Evolutionary conservation across 1,140 invertebrate species (phyloP), one percentile per base, ranked within the genome.

Genomic region (Coenobita brevimanus): DNA sequence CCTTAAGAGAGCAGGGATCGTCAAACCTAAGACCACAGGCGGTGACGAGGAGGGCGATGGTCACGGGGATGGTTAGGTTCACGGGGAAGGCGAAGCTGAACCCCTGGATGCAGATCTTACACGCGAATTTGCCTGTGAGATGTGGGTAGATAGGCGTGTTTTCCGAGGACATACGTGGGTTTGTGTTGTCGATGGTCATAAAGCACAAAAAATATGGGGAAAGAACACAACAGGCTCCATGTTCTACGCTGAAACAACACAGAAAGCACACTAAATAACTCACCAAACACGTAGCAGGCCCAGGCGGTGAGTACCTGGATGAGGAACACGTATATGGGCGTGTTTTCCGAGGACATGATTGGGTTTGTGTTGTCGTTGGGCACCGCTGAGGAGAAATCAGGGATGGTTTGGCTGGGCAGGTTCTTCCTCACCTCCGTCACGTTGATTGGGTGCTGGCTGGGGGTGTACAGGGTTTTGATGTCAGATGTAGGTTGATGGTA

Each of bases 21-120:
- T 95, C 96, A 88, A 95, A 96, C 43, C 97, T 94, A 15, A 98
- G 93, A 24, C 97, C 97, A 91, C 97, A 98, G 6, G 96, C 96
- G 27, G 97, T 95, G 89, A 98, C 98, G 89, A 98, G 92, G 24
- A 99, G 92, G 0, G 97, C 97, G 30, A 99, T 96, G 0, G 96
- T 95, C 0, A 98, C 94, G 0, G 98, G 98, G 89, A 98, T 97
- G 0, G 97, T 96, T 79, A 99, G 94, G 92, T 96, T 98, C 0
- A 99, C 96, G 0, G 98, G 98, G 89, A 99, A 97, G 0, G 98
- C 97, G 92, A 98, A 99, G 92, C 97, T 98, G 93, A 99, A 98
- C 41, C 97, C 97, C 93, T 99, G 98, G 84, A 99, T 98, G 89
- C 98, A 94, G 91, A 99, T 98, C 93, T 98, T 98, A 93, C 98